Evolutionary conservation across 2,113 vertebrate genomes (phyloP).

Genomic region (Gopherus evgoodei): DNA sequence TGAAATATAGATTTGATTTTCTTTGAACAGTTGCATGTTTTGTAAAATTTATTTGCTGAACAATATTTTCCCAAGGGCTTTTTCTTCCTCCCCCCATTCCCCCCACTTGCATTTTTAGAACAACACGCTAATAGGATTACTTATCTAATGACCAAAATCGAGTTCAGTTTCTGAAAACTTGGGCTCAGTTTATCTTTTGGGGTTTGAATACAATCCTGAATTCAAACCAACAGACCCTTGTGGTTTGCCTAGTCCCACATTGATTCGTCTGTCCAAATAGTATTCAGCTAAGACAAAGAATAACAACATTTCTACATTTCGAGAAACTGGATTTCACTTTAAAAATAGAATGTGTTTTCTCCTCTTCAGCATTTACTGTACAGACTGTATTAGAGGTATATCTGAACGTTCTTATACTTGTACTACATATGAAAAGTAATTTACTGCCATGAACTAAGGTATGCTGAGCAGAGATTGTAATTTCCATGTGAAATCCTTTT

Average conservation of each 20-base stretch:
- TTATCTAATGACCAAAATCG: slow-evolving; percentile 30
- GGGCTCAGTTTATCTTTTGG: slow-evolving; percentile 45
- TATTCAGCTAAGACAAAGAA: slow-evolving; percentile 65
- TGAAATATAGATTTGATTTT: not conserved
- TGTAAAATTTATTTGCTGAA: slow-evolving; percentile 9
- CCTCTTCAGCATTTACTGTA: not conserved
- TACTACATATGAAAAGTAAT: slow-evolving; percentile 28
- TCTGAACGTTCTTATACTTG: not conserved
- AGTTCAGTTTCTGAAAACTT: slow-evolving; percentile 43
- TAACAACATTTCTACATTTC: slow-evolving; percentile 29
- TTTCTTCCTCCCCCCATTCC: not conserved
- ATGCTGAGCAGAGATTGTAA: slow-evolving; percentile 26
- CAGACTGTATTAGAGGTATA: not conserved
- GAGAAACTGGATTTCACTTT: slow-evolving; percentile 5
- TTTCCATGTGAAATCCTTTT: slow-evolving; percentile 38
- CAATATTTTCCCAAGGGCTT: not conserved
- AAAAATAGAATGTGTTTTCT: slow-evolving; percentile 5
- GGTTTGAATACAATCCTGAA: slow-evolving; percentile 45
- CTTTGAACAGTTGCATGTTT: not conserved
- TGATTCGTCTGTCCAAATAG: slow-evolving; percentile 59
- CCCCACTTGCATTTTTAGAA: slow-evolving; percentile 35
- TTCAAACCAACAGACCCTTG: slow-evolving; percentile 45
- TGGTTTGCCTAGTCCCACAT: slow-evolving; percentile 56
- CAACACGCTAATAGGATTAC: slow-evolving; percentile 46
- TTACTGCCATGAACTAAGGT: slow-evolving; percentile 33